Percentiles rank a stretch among this genome's conserved stretches.
phyloP scores from a whole-genome alignment of 2,888 invertebrate species.

The Bembecia ichneumoniformis region DNA sequence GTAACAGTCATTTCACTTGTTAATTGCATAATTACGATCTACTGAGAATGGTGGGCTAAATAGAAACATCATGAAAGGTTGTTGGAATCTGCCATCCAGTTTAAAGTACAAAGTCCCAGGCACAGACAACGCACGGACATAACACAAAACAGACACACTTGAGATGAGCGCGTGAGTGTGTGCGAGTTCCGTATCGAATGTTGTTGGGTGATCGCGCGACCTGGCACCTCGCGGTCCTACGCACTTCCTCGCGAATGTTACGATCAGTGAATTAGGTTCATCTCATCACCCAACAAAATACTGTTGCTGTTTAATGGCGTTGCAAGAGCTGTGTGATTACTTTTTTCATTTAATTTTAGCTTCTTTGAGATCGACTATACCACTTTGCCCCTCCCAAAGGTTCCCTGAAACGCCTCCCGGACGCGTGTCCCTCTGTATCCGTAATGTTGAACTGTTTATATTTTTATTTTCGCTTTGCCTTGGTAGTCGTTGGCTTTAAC shows the following conservation, averaged over 20 bases:
- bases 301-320: conserved; percentile 62
- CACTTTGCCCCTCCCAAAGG: conserved; percentile 31
- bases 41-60: too few species aligned
- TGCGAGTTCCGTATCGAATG: conserved; percentile 45
- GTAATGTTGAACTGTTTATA: conserved; percentile 55
- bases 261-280: conserved; percentile 9
- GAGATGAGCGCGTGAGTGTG: conserved; percentile 34
- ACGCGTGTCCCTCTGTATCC: conserved; percentile 65
- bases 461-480: conserved; percentile 66
- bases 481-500: conserved; percentile 68
- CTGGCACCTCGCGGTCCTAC: conserved; percentile 42
- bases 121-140: conserved; percentile 10
- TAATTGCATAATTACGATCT: too few species aligned
- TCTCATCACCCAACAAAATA: conserved; percentile 57
- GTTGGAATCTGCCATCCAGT: too few species aligned
- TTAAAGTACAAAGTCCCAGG: background rate
- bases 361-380: conserved; percentile 25
- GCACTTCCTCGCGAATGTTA: conserved; percentile 22
- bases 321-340: conserved; percentile 63
- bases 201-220: conserved; percentile 65
- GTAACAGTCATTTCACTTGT: too few species aligned
- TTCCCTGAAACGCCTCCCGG: conserved; percentile 57
- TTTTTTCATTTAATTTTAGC: conserved; percentile 46
- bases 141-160: conserved; percentile 6
- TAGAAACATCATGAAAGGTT: too few species aligned